A percentile compares a stretch with the other conserved stretches of the same genome.
phyloP scores from a whole-genome alignment of 2,888 invertebrate genomes.

The Mechanitis mazaeus region DNA sequence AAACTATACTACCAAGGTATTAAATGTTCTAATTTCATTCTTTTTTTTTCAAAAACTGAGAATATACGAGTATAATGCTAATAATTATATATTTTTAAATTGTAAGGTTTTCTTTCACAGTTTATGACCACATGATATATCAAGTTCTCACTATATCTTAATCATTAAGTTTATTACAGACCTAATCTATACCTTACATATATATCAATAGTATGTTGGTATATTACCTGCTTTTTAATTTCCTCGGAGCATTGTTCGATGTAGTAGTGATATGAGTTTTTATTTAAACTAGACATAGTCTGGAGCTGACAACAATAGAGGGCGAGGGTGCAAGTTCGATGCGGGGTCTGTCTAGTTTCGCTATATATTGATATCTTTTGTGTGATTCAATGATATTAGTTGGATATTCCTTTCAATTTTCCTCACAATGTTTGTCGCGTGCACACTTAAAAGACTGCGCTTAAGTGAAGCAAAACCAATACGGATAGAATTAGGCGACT shows the following conservation, averaged over 20 bases:
- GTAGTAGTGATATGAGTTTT: conserved; percentile 28
- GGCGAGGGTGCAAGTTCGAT: conserved; percentile 27
- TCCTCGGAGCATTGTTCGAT: neutral
- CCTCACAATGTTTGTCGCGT: conserved; percentile 6
- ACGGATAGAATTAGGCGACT: too few relatives aligned
- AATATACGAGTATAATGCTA: too few relatives aligned
- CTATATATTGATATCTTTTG: conserved; percentile 10
- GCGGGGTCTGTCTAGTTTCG: conserved; percentile 12
- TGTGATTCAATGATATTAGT: conserved; percentile 16
- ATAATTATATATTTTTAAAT: neutral
- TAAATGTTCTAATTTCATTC: too few relatives aligned
- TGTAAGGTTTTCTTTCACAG: neutral
- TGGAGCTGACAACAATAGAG: conserved; percentile 33
- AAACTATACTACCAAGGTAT: neutral
- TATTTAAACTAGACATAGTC: conserved; percentile 42
- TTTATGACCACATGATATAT: too few relatives aligned
- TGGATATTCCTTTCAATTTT: conserved; percentile 11
- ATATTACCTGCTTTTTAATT: conserved; percentile 1
- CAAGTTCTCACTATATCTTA: too few relatives aligned
- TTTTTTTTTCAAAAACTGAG: too few relatives aligned
- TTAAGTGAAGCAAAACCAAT: neutral
- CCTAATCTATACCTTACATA: too few relatives aligned
- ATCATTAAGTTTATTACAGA: too few relatives aligned
- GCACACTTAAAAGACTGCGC: conserved; percentile 1
- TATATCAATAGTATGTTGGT: too few relatives aligned